Evolutionary conservation across 1,140 invertebrate genomes (phyloP).

Genomic region (Megalopta genalis): DNA sequence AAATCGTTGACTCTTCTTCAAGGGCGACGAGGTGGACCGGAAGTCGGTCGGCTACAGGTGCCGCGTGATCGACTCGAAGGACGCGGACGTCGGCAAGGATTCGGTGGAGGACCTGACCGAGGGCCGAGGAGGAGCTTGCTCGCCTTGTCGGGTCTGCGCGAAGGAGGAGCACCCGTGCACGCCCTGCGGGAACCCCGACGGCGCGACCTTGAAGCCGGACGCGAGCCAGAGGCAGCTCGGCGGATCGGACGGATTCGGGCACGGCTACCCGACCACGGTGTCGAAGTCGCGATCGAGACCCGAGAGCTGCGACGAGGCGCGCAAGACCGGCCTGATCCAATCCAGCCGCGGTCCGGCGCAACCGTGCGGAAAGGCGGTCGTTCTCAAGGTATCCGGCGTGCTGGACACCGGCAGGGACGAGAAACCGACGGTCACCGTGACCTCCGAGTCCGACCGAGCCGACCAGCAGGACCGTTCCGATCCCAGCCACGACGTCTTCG

Average conservation of each 20-base stretch:
- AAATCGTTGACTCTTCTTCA: slow-evolving; percentile 49
- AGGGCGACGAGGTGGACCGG: slow-evolving; percentile 47
- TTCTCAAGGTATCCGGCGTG: slow-evolving; percentile 74
- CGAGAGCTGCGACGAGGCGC: not conserved
- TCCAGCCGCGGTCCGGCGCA: slow-evolving; percentile 61
- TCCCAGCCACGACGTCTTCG: slow-evolving; percentile 73
- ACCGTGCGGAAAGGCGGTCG: slow-evolving; percentile 72
- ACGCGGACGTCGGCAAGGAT: not conserved
- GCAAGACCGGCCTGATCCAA: slow-evolving; percentile 51
- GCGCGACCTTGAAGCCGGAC: slow-evolving; percentile 16
- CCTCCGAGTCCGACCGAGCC: slow-evolving; percentile 49
- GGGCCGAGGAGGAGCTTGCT: not conserved
- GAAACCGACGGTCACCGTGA: slow-evolving; percentile 67
- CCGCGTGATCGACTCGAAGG: slow-evolving; percentile 45
- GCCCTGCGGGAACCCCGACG: slow-evolving; percentile 46
- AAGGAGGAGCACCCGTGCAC: slow-evolving; percentile 51
- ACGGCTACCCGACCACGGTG: too few species aligned
- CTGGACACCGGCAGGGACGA: slow-evolving; percentile 43
- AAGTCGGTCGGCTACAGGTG: slow-evolving; percentile 62
- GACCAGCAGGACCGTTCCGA: slow-evolving; percentile 20
- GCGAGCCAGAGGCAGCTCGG: not conserved
- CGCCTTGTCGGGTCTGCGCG: slow-evolving; percentile 47
- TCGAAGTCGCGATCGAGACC: not conserved
- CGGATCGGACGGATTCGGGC: not conserved
- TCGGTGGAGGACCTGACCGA: slow-evolving; percentile 14